These are phyloP conservation scores for Eptatretus atami DNA, from an alignment of 2,797 vertebrate species.

Conservation along the genomic window DNA sequence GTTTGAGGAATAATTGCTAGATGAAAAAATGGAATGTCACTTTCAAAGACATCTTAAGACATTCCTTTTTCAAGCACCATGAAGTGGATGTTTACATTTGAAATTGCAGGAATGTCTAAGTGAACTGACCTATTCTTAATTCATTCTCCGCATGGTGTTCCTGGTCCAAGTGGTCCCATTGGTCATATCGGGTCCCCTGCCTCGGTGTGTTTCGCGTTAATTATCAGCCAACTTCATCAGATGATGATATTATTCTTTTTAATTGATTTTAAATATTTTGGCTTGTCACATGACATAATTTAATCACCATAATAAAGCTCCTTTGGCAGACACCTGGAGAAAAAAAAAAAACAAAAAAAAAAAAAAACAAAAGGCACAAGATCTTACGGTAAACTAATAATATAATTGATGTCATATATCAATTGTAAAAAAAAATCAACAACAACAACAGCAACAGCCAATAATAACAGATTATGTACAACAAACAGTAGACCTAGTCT, in stretches of 20 bases:
- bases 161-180: conserved; percentile 52
- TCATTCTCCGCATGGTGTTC: conserved; percentile 30
- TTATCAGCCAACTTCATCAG: too few species aligned
- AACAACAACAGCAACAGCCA: too few species aligned
- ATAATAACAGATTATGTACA: neutral
- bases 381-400: conserved; percentile 40
- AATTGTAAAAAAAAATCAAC: neutral
- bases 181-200: conserved; percentile 65
- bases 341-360: too few species aligned
- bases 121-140: conserved; percentile 1
- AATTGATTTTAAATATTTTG: too few species aligned
- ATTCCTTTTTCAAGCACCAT: too few species aligned
- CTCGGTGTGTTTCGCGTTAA: conserved; percentile 26
- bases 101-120: too few species aligned
- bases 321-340: conserved; percentile 41
- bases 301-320: conserved; percentile 2
- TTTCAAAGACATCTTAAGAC: too few species aligned
- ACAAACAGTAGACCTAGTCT: neutral
- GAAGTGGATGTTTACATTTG: too few species aligned
- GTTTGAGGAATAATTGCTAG: too few species aligned
- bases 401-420: neutral
- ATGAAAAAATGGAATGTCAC: too few species aligned
- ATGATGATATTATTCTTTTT: neutral
- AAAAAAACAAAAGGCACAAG: conserved; percentile 96
- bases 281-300: too few species aligned